Percentiles rank a stretch among this genome's conserved stretches.
These are phyloP conservation scores for Sapajus apella DNA, from an alignment of 2,113 vertebrate genomes.

Conservation along the genomic window DNA sequence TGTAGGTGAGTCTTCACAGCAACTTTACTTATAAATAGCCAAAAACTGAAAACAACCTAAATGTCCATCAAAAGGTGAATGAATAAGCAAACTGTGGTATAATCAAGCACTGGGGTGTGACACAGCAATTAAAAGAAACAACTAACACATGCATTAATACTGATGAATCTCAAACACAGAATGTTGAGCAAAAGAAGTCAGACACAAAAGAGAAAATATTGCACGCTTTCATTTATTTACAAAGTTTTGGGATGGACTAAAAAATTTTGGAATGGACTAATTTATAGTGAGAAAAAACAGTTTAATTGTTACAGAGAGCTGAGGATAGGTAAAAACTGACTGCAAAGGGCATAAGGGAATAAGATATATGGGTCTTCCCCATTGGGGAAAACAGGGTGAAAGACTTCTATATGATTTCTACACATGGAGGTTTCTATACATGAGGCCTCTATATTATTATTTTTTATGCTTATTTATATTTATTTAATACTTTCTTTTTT, in stretches of 20 bases:
- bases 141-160: background rate
- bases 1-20: background rate
- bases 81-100: background rate
- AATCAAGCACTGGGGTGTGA: background rate
- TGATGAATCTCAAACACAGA: background rate
- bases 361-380: background rate
- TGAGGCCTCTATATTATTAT: background rate
- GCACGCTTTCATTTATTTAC: background rate
- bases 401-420: background rate
- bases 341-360: background rate
- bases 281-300: background rate
- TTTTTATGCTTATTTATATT: background rate
- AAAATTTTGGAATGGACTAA: background rate
- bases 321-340: background rate
- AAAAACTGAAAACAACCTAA: background rate
- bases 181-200: background rate
- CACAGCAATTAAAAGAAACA: background rate
- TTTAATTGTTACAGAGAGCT: background rate
- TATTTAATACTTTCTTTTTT: no score
- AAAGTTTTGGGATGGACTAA: background rate
- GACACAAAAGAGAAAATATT: background rate
- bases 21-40: background rate
- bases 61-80: background rate
- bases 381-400: background rate
- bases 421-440: background rate